phyloP scores from a whole-genome alignment of 2,113 vertebrate genomes.

The Xerus inauris region DNA sequence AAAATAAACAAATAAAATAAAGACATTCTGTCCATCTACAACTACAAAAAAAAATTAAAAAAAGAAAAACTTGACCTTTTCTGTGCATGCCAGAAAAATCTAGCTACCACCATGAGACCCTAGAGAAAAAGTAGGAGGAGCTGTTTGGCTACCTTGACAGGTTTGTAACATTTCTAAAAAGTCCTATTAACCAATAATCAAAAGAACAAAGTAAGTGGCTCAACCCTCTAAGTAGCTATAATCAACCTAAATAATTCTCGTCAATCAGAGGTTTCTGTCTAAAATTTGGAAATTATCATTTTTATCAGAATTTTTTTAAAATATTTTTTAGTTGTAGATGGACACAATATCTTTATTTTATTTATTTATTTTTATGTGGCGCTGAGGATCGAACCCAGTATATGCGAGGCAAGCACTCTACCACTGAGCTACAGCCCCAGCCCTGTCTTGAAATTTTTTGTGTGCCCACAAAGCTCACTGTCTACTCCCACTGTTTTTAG shows the following conservation, averaged over 20 bases:
- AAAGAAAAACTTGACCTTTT: not conserved
- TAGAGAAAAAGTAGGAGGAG: not conserved
- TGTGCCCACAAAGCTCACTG: not conserved
- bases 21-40: too few relatives aligned
- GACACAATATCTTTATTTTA: too few relatives aligned
- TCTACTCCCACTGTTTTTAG: not conserved
- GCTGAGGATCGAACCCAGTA: too few relatives aligned
- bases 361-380: too few relatives aligned
- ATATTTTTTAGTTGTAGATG: too few relatives aligned
- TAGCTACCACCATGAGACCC: not conserved
- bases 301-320: constrained; percentile 9
- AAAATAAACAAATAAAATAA: too few relatives aligned
- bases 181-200: not conserved
- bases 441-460: not conserved
- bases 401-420: too few relatives aligned
- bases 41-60: too few relatives aligned
- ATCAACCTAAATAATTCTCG: not conserved
- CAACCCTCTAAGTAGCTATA: not conserved
- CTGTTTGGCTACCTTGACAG: not conserved
- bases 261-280: not conserved
- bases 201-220: not conserved
- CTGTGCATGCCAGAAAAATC: not conserved
- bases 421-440: too few relatives aligned
- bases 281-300: not conserved
- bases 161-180: constrained; percentile 30